A percentile compares a stretch with the other conserved stretches of the same genome.
phyloP scores from a whole-genome alignment of 2,888 invertebrate species.

The Schrankia costaestrigalis region DNA sequence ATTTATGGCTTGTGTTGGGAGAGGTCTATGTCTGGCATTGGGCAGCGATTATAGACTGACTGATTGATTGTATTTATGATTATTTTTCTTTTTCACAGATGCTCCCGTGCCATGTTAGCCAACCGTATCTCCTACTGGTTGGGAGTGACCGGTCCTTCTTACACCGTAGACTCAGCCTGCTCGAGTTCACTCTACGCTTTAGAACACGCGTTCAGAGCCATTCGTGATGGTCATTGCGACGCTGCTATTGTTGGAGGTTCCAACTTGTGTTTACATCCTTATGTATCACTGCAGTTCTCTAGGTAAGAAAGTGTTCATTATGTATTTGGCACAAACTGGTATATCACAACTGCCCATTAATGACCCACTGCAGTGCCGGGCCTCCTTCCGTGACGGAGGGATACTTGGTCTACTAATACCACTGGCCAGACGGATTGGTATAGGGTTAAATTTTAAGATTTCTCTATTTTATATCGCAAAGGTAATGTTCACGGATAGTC shows the following conservation, averaged over 20 bases:
- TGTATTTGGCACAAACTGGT: not conserved
- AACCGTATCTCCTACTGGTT: slow-evolving; percentile 94
- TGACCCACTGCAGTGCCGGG: too few species aligned
- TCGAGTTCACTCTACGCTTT: slow-evolving; percentile 95
- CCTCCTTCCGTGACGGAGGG: too few species aligned
- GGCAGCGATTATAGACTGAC: too few species aligned
- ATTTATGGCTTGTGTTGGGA: too few species aligned
- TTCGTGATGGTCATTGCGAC: slow-evolving; percentile 91
- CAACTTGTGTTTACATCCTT: slow-evolving; percentile 92
- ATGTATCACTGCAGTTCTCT: slow-evolving; percentile 92
- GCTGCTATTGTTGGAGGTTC: slow-evolving; percentile 94
- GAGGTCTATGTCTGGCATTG: too few species aligned
- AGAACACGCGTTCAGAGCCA: slow-evolving; percentile 89
- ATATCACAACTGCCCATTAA: too few species aligned
- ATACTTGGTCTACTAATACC: too few species aligned
- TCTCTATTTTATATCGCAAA: too few species aligned
- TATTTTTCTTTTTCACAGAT: slow-evolving; percentile 66
- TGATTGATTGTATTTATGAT: not conserved
- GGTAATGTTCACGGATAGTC: too few species aligned
- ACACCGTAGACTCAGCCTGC: slow-evolving; percentile 95
- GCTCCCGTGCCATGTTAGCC: slow-evolving; percentile 95
- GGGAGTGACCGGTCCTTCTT: slow-evolving; percentile 93
- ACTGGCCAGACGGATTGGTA: too few species aligned
- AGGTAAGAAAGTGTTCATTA: slow-evolving; percentile 72
- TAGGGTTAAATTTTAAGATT: too few species aligned